Evolutionary conservation across 1,140 invertebrate species (phyloP), one percentile per base, ranked within the genome.

Genomic region (Maconellicoccus hirsutus): DNA sequence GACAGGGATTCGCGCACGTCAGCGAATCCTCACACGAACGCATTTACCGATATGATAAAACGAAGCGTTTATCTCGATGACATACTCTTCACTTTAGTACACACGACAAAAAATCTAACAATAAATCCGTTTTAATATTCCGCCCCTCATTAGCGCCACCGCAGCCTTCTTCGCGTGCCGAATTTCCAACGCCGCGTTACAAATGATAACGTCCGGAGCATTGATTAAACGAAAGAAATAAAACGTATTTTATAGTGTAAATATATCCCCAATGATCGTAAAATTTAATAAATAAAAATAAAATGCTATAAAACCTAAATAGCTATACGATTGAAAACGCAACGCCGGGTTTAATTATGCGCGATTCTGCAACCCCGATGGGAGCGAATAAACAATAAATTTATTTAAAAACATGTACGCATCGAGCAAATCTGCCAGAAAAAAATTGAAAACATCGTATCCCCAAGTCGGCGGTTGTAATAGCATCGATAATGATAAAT

Each of bases 271-370:
- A 52, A 52, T 52, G 42, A 52, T 52, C 42, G 42, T 52, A 52
- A 52, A 52, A 52, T 52, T 52, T 52, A 52, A 52, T 52, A 52
- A 52, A 52, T 52, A 52, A 52, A 52, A 52, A 52, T 52, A 52
- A 52, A 52, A 52, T 16, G 12, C 42, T 19, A 52, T 52, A 52
- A 52, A 52, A 52, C 10, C 2, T 52, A 52, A 52, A 52, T 52
- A 52, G 42, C 12, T 52, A 52, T 19, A 52, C 6, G 42, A 52
- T 52, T 52, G 10, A 19, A 52, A 52, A 52, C 42, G n/a, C 42
- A 19, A 16, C 29, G 42, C 10, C 6, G 12, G 16, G 42, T 52
- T 52, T 52, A 52, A 52, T 52, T 52, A 52, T 52, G 42, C 42
- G 42, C 42, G 42, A 19, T 52, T 52, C 3, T 33, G 12, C 29